Evolutionary conservation across 2,113 vertebrate species (phyloP), one percentile per base, ranked within the genome.

Genomic region (Cyanoliseus patagonus): DNA sequence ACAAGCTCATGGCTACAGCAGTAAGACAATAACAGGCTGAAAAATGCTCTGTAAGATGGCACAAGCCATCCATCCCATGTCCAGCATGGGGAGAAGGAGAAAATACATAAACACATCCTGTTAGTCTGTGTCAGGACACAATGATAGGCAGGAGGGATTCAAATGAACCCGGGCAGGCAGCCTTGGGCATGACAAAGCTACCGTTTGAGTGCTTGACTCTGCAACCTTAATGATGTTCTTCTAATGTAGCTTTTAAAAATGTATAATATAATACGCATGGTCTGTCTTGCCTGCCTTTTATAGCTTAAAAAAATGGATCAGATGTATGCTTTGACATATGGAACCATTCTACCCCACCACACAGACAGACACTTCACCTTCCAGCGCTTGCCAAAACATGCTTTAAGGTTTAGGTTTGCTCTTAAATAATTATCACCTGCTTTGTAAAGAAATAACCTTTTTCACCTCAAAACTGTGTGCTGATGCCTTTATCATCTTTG

Each of bases 211-310:
- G 90, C 93, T 96, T 90, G 94, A 82, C 95, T 95, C 84, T 94
- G 90, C 87, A 90, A 51, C 82, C 96, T 90, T 95, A 74, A 37
- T 92, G 94, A 96, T 96, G 92, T 92, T 89, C 95, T 94, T 96
- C 94, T 94, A 97, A 96, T 89, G 83, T 77, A 85, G 91, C 92
- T 94, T 91, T 95, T 91, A 95, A 95, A 95, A 89, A 72, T 91
- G 77, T 72, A 52, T 88, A 84, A 91, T 96, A 95, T 87, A 89
- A 96, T 95, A 94, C 75, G 92, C 88, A 73, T 84, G 64, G 55
- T 92, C 72, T 93, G 83, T 82, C 83, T 78, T 96, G 81, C 24
- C 95, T 93, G 86, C 64, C 49, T 94, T 94, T 93, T 91, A 94
- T 14, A 74, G 77, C 83, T 91, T 53, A 94, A 90, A 94, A 94